A percentile compares a stretch with the other conserved stretches of the same genome.
Conservation (phyloP, 2,888 invertebrate species). For the Argynnis bischoffii region DNA sequence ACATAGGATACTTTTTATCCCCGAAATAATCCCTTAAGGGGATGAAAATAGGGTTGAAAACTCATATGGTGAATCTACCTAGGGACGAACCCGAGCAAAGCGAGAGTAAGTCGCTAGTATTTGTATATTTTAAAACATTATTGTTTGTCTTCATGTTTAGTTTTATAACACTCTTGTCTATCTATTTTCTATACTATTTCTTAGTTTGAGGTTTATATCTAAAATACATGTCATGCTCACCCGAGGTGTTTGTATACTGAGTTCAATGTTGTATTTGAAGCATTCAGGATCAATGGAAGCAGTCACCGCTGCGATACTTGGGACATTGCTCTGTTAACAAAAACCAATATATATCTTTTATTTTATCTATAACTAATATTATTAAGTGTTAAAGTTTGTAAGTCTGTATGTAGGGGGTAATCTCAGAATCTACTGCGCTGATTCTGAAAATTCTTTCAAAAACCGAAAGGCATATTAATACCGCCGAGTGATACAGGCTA, state of each 20-base stretch:
- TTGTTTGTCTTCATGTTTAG: too few relatives aligned
- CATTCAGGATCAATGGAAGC: slow-evolving; percentile 87
- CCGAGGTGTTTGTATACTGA: slow-evolving; percentile 88
- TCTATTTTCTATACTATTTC: too few relatives aligned
- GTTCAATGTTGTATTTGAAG: slow-evolving; percentile 88
- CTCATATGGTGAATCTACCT: too few relatives aligned
- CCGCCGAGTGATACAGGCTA: too few relatives aligned
- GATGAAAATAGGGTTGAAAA: too few relatives aligned
- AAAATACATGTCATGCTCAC: slow-evolving; percentile 48
- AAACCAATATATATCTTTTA: not conserved
- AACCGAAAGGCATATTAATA: not conserved
- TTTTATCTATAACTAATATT: too few relatives aligned
- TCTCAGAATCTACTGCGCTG: not conserved
- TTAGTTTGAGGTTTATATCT: not conserved
- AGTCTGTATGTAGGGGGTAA: not conserved
- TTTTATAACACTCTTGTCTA: too few relatives aligned
- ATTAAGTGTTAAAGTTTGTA: not conserved
- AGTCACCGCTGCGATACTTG: slow-evolving; percentile 88
- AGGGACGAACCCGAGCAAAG: too few relatives aligned
- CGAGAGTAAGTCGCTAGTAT: too few relatives aligned
- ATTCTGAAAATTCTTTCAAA: not conserved
- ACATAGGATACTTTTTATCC: too few relatives aligned
- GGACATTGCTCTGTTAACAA: slow-evolving; percentile 67
- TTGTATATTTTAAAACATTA: too few relatives aligned
- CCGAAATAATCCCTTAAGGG: too few relatives aligned